A percentile compares a stretch with the other conserved stretches of the same genome.
Evolutionary conservation across 2,113 vertebrate genomes (phyloP).

Genomic region (Ardeotis arabs): DNA sequence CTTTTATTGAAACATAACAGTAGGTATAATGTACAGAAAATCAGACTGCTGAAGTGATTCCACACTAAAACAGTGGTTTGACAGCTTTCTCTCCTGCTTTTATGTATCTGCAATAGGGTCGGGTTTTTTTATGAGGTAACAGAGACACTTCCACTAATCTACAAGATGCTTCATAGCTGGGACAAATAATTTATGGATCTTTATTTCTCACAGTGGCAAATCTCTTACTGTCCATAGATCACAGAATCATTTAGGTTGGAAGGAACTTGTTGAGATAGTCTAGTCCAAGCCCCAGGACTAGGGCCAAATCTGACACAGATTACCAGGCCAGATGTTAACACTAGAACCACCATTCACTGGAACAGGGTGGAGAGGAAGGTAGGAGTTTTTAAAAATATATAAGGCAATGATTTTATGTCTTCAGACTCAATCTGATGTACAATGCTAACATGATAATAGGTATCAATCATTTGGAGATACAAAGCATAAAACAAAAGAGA

Average conservation of each 20-base stretch:
- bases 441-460: background rate
- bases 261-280: background rate
- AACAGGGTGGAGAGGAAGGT: background rate
- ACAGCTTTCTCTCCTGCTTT: slow-evolving; percentile 1
- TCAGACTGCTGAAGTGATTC: slow-evolving; percentile 6
- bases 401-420: background rate
- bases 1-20: slow-evolving; percentile 4
- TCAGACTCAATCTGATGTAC: background rate
- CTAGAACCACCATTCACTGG: background rate
- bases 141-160: background rate
- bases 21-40: slow-evolving; percentile 1
- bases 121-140: background rate
- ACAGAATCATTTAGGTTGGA: background rate
- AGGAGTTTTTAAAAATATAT: background rate
- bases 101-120: background rate
- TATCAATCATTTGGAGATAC: background rate
- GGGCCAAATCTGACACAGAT: background rate
- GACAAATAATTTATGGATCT: background rate
- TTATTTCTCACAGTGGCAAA: background rate
- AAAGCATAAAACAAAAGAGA: background rate
- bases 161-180: background rate
- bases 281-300: background rate
- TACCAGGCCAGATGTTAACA: background rate
- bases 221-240: background rate
- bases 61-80: background rate